Percentiles rank a stretch among this genome's conserved stretches.
Conservation (phyloP, 2,113 vertebrate species). For the Todiramphus chloris region DNA sequence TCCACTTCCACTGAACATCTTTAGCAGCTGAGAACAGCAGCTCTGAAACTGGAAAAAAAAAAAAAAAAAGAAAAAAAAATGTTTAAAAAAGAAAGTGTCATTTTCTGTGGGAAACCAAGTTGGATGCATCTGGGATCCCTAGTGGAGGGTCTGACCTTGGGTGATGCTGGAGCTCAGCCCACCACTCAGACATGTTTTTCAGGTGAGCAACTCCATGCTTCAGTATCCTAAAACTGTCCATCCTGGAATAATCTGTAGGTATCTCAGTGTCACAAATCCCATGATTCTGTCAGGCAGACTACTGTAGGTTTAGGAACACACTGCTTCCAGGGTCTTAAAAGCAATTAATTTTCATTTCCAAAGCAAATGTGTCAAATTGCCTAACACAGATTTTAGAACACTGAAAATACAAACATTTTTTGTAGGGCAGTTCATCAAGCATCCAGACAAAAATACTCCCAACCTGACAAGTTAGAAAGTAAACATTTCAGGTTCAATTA, state of each 20-base stretch:
- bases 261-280: background rate
- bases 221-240: background rate
- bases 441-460: background rate
- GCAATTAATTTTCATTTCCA: background rate
- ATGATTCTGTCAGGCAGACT: background rate
- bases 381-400: background rate
- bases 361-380: background rate
- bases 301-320: background rate
- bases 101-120: background rate
- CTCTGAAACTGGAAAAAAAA: background rate
- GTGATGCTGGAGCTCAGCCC: background rate
- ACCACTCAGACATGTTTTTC: background rate
- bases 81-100: fast-evolving
- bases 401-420: background rate
- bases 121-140: background rate
- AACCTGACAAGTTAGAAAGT: background rate
- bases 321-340: background rate
- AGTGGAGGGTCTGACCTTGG: background rate
- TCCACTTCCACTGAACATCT: background rate
- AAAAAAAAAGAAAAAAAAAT: no score
- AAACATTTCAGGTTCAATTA: no score
- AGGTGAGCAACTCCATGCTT: background rate
- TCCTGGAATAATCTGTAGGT: background rate
- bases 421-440: background rate
- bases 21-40: background rate